Evolutionary conservation across 2,888 invertebrate genomes (phyloP).

Genomic region (Isotomurus palustris): DNA sequence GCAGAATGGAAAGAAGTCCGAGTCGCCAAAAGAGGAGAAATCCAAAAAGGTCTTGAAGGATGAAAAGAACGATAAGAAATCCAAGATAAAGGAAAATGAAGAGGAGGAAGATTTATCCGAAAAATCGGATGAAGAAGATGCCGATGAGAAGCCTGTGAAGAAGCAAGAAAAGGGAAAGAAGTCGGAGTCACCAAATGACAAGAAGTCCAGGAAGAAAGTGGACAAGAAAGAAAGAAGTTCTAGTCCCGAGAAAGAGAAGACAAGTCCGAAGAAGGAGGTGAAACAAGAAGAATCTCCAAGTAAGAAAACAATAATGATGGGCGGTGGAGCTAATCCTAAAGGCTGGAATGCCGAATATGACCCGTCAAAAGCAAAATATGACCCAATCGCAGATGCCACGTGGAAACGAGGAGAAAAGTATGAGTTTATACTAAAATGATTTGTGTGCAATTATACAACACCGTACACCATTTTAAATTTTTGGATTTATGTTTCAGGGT

Average conservation of each 20-base stretch:
- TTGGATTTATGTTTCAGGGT: conserved; percentile 57
- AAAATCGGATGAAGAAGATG: conserved; percentile 5
- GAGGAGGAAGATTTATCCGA: conserved; percentile 13
- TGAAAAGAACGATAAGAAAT: background rate
- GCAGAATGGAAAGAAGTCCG: background rate
- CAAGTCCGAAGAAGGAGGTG: conserved; percentile 6
- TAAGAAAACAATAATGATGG: background rate
- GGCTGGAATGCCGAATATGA: conserved; percentile 57
- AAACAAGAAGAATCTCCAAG: conserved; percentile 16
- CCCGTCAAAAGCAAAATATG: conserved; percentile 67
- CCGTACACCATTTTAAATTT: background rate
- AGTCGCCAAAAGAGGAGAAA: background rate
- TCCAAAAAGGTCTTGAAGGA: background rate
- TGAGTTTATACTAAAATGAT: background rate
- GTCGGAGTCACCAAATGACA: background rate
- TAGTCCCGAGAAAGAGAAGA: conserved; percentile 9
- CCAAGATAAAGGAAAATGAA: conserved; percentile 9
- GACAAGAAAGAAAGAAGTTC: background rate
- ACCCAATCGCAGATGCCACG: conserved; percentile 76
- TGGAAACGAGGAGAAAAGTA: conserved; percentile 70
- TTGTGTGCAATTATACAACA: background rate
- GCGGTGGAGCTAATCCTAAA: conserved; percentile 15
- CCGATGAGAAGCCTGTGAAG: background rate
- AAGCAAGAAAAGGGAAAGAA: background rate
- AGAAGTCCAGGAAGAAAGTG: background rate